phyloP scores from a whole-genome alignment of 2,888 invertebrate species.

The Megaustenia siamemsis region DNA sequence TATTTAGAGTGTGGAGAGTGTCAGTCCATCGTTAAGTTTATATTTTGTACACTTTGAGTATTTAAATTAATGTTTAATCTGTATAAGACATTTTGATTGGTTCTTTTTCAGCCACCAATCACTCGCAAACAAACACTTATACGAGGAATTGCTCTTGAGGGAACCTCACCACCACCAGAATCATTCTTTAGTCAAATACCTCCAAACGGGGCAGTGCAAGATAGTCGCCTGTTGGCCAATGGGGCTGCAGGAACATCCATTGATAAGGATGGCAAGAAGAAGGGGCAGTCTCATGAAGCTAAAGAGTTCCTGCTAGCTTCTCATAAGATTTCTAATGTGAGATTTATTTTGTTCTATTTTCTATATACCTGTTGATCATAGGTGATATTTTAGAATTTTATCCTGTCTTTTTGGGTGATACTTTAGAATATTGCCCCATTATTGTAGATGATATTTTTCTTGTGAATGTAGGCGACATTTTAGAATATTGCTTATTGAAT shows the following conservation, averaged over 20 bases:
- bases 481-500: no score
- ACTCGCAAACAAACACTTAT: constrained; percentile 50
- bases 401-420: no score
- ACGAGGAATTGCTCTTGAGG: constrained; percentile 46
- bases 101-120: constrained; percentile 33
- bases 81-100: no score
- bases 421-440: no score
- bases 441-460: no score
- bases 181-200: constrained; percentile 38
- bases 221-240: constrained; percentile 21
- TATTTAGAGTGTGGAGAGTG: no score
- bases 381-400: no score
- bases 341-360: constrained; percentile 6
- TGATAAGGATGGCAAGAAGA: background rate
- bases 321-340: constrained; percentile 50
- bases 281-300: constrained; percentile 35
- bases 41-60: no score
- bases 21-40: no score
- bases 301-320: constrained; percentile 48
- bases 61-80: no score
- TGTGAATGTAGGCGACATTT: no score
- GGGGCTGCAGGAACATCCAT: background rate
- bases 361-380: no score
- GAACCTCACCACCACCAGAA: constrained; percentile 50
- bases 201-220: constrained; percentile 3